These are phyloP conservation scores for Leucania comma DNA, from an alignment of 2,888 invertebrate species.

Conservation along the genomic window DNA sequence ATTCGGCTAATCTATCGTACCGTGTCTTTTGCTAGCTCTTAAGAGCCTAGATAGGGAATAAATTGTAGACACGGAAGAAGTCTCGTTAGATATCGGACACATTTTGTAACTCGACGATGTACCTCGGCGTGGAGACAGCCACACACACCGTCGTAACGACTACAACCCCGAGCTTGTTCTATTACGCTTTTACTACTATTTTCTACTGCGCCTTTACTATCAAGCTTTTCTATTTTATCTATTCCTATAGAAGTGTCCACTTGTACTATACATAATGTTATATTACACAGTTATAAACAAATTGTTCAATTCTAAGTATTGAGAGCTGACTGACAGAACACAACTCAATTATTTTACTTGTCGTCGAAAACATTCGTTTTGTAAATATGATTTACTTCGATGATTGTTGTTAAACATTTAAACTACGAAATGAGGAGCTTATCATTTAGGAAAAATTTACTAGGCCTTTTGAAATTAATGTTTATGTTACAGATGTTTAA, in stretches of 20 bases:
- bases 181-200: conserved; percentile 86
- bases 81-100: conserved; percentile 53
- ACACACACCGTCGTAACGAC: conserved; percentile 37
- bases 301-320: conserved; percentile 53
- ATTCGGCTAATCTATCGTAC: conserved; percentile 79
- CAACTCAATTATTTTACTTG: conserved; percentile 52
- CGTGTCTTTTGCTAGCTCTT: conserved; percentile 78
- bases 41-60: conserved; percentile 80
- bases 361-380: conserved; percentile 54
- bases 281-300: conserved; percentile 52
- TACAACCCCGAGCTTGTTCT: conserved; percentile 87
- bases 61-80: conserved; percentile 70
- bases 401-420: conserved; percentile 61
- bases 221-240: conserved; percentile 80
- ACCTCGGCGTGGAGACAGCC: conserved; percentile 31
- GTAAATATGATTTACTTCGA: conserved; percentile 52
- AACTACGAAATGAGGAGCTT: conserved; percentile 83
- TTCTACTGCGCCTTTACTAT: conserved; percentile 84
- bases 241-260: conserved; percentile 64
- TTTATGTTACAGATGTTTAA: conserved; percentile 75
- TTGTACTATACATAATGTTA: conserved; percentile 62
- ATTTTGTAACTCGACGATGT: conserved; percentile 51
- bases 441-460: conserved; percentile 84
- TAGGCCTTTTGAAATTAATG: conserved; percentile 76
- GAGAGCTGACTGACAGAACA: conserved; percentile 60